These are phyloP conservation scores for Agrilus planipennis DNA, from an alignment of 1,140 invertebrate genomes.

Conservation along the genomic window DNA sequence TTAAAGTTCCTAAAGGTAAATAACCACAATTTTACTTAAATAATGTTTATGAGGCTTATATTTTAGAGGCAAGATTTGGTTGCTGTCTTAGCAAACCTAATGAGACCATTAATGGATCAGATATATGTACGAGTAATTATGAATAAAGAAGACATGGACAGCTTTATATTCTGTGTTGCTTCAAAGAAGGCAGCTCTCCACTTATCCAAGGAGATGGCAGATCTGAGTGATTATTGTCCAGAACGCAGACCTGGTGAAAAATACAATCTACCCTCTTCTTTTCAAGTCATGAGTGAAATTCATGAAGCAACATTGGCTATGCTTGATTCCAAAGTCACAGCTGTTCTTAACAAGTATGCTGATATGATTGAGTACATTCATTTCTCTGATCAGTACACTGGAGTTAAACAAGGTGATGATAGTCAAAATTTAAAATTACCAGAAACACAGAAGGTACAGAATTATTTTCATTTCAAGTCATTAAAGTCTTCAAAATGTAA, in stretches of 20 bases:
- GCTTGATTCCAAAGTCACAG: conserved; percentile 71
- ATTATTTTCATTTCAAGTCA: not conserved
- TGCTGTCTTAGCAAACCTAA: conserved; percentile 71
- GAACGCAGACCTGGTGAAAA: conserved; percentile 79
- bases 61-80: conserved; percentile 84
- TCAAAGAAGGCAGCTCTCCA: conserved; percentile 76
- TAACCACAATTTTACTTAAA: conserved; percentile 6
- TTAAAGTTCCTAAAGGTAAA: conserved; percentile 80
- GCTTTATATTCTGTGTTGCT: conserved; percentile 86
- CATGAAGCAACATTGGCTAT: conserved; percentile 73
- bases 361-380: conserved; percentile 90
- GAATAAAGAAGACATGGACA: conserved; percentile 83
- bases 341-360: conserved; percentile 76
- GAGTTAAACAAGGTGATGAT: conserved; percentile 71
- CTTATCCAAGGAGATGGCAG: conserved; percentile 85
- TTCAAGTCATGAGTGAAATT: conserved; percentile 81
- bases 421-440: conserved; percentile 26
- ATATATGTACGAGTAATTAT: conserved; percentile 76
- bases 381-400: conserved; percentile 91
- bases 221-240: conserved; percentile 85
- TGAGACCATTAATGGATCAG: conserved; percentile 78
- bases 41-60: conserved; percentile 4
- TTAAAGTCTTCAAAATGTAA: too few species aligned
- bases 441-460: conserved; percentile 28
- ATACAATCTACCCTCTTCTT: conserved; percentile 67